A percentile compares a stretch with the other conserved stretches of the same genome.
Evolutionary conservation across 2,113 vertebrate species (phyloP).

Genomic region (Tretioscincus oriximinensis): DNA sequence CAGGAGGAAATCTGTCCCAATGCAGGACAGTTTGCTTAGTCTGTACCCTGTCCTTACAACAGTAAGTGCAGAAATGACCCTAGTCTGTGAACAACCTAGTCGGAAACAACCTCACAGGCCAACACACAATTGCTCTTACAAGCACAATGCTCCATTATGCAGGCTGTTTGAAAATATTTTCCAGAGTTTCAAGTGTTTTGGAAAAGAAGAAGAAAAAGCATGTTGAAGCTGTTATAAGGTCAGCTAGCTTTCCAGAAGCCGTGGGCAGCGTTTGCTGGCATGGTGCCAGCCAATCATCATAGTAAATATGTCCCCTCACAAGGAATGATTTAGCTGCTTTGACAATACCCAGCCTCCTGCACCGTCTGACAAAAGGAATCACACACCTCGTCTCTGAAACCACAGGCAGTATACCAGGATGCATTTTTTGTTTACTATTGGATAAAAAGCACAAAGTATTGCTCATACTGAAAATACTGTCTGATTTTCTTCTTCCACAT

Average conservation of each 20-base stretch:
- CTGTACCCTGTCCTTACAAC: too few relatives aligned
- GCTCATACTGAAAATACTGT: constrained; percentile 12
- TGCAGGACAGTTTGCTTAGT: too few relatives aligned
- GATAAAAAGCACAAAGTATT: constrained; percentile 30
- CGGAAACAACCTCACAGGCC: constrained; percentile 54
- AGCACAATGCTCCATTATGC: constrained; percentile 64
- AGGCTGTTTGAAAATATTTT: constrained; percentile 72
- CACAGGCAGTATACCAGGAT: not conserved
- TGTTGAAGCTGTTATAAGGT: constrained; percentile 69
- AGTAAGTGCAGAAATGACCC: too few relatives aligned
- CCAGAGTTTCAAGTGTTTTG: constrained; percentile 64
- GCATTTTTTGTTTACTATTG: not conserved
- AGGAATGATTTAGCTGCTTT: constrained; percentile 67
- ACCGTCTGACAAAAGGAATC: constrained; percentile 40
- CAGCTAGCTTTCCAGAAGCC: constrained; percentile 68
- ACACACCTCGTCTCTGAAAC: constrained; percentile 27
- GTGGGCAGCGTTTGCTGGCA: constrained; percentile 56
- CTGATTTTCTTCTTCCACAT: too few relatives aligned
- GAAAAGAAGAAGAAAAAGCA: constrained; percentile 67
- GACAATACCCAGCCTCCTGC: constrained; percentile 52
- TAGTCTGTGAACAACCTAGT: constrained; percentile 14
- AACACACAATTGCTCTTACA: constrained; percentile 68
- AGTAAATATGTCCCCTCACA: constrained; percentile 51
- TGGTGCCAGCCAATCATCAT: constrained; percentile 59
- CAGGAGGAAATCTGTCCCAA: too few relatives aligned